These are phyloP conservation scores for Globodera rostochiensis DNA, from an alignment of 1,140 invertebrate genomes.

Conservation along the genomic window DNA sequence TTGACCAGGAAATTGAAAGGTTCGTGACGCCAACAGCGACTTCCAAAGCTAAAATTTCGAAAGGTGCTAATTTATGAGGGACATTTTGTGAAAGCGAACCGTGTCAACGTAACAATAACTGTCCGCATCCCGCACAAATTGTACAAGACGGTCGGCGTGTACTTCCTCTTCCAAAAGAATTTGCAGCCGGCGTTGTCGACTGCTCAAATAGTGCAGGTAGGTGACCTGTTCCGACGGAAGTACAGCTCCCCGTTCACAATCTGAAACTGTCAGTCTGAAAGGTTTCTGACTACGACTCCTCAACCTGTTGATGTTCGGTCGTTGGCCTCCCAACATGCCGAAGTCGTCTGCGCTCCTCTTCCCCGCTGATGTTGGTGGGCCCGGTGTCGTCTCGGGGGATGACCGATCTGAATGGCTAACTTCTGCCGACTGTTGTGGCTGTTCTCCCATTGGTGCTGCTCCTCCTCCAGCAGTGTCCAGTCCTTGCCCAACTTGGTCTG, in stretches of 20 bases:
- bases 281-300: too few relatives aligned
- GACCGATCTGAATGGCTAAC: too few relatives aligned
- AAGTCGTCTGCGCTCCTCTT: conserved; percentile 3
- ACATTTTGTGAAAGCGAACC: conserved; percentile 23
- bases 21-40: conserved; percentile 47
- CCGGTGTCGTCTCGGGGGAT: conserved; percentile 42
- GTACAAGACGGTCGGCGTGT: conserved; percentile 27
- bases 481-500: conserved; percentile 8
- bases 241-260: conserved; percentile 16
- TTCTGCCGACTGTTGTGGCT: conserved; percentile 34
- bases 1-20: conserved; percentile 21
- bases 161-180: conserved; percentile 48
- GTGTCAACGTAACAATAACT: conserved; percentile 47
- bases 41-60: conserved; percentile 46
- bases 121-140: conserved; percentile 52
- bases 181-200: conserved; percentile 50
- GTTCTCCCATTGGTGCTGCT: neutral
- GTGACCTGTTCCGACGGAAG: conserved; percentile 53
- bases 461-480: conserved; percentile 27
- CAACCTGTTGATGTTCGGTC: neutral
- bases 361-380: conserved; percentile 28
- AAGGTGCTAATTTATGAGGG: neutral
- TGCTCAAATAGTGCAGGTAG: conserved; percentile 57
- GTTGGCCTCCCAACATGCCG: conserved; percentile 1
- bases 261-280: neutral